These are phyloP conservation scores for Hydraecia micacea DNA, from an alignment of 2,888 invertebrate genomes.

Conservation along the genomic window DNA sequence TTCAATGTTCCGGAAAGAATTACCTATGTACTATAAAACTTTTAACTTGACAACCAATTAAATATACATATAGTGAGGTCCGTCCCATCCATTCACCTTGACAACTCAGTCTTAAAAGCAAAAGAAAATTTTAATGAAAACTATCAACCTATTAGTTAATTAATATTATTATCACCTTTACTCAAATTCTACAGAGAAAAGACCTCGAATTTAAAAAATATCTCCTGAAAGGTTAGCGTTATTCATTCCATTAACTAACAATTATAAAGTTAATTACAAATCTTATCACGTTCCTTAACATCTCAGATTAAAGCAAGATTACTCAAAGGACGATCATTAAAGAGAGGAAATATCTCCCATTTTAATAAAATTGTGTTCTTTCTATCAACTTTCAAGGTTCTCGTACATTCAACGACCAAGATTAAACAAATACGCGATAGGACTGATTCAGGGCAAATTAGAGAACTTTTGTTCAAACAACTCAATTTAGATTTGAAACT, in stretches of 20 bases:
- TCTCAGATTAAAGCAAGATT: constrained; percentile 54
- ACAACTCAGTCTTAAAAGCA: not conserved
- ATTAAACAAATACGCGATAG: constrained; percentile 31
- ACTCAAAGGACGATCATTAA: constrained; percentile 51
- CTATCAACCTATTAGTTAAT: not conserved
- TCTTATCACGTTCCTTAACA: constrained; percentile 60
- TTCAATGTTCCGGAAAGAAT: not conserved
- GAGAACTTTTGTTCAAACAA: constrained; percentile 43
- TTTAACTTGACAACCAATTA: not conserved
- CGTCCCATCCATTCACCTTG: not conserved
- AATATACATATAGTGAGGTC: not conserved
- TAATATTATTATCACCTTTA: not conserved
- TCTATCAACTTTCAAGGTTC: constrained; percentile 17
- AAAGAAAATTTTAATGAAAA: not conserved
- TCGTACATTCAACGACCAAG: constrained; percentile 4
- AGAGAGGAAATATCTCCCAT: constrained; percentile 41
- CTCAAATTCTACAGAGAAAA: constrained; percentile 19
- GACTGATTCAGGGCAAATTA: constrained; percentile 25
- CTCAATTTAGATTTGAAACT: constrained; percentile 31
- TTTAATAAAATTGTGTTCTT: constrained; percentile 38
- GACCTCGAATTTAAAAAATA: not conserved
- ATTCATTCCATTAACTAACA: constrained; percentile 51
- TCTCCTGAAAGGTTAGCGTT: constrained; percentile 6
- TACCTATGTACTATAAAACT: not conserved
- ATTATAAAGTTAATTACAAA: constrained; percentile 57